Conservation (phyloP, 2,888 invertebrate genomes). For the Isotomurus palustris region DNA sequence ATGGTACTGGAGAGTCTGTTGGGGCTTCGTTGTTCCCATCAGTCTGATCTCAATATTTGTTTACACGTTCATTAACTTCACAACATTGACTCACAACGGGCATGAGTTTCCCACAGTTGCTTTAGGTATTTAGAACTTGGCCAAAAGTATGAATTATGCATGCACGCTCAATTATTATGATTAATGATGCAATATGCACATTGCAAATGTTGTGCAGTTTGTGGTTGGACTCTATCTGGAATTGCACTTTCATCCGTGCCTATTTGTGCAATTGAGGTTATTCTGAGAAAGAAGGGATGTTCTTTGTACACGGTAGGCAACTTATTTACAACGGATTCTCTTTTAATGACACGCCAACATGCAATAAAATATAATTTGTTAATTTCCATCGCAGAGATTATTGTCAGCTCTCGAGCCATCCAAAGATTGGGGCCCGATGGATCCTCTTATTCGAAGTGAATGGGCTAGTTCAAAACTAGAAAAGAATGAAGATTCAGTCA, state of each 20-base stretch:
- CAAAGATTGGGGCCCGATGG: slow-evolving; percentile 45
- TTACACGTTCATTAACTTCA: slow-evolving; percentile 62
- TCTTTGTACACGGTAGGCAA: slow-evolving; percentile 22
- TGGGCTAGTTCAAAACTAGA: no score
- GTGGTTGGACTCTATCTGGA: slow-evolving; percentile 37
- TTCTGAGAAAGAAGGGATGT: slow-evolving; percentile 44
- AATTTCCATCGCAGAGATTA: slow-evolving; percentile 28
- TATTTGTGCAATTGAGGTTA: slow-evolving; percentile 52
- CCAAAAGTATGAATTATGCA: no score
- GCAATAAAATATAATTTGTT: no score
- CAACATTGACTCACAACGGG: slow-evolving; percentile 58
- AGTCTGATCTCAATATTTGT: slow-evolving; percentile 66
- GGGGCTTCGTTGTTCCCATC: slow-evolving; percentile 66
- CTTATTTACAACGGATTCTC: no score
- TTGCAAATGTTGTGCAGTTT: slow-evolving; percentile 47
- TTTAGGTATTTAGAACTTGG: no score
- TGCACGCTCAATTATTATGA: slow-evolving; percentile 62
- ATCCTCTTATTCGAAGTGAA: slow-evolving; percentile 28
- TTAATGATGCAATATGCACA: slow-evolving; percentile 64
- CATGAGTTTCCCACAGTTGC: slow-evolving; percentile 7
- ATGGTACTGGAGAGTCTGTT: slow-evolving; percentile 73
- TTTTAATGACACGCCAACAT: no score
- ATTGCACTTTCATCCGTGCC: slow-evolving; percentile 53
- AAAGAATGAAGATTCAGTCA: no score
- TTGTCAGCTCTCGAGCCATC: slow-evolving; percentile 24